These are phyloP conservation scores for Enteromius thamalakanensis DNA, from an alignment of 2,797 vertebrate species.

Conservation along the genomic window DNA sequence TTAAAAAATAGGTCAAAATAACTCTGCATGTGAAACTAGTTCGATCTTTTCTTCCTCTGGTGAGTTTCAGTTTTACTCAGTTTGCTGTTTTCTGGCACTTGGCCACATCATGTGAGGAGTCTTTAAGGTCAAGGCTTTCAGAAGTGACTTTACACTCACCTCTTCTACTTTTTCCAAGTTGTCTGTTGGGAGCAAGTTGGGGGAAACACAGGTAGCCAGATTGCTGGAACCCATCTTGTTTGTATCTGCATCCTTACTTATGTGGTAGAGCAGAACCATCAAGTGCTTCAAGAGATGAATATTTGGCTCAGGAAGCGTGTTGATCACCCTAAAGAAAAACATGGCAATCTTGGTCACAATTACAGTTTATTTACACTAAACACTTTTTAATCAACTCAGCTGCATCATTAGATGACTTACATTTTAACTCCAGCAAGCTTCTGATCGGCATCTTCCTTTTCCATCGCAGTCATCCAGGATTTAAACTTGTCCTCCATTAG, in stretches of 20 bases:
- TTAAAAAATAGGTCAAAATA: neutral
- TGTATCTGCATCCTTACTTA: conserved; percentile 72
- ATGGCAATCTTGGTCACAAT: conserved; percentile 25
- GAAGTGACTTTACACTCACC: conserved; percentile 64
- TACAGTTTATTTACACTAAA: neutral
- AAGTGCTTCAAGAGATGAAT: conserved; percentile 76
- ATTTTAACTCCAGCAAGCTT: conserved; percentile 76
- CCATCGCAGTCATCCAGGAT: conserved; percentile 81
- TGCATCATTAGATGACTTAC: conserved; percentile 70
- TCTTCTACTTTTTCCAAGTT: conserved; percentile 75
- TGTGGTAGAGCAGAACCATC: conserved; percentile 75
- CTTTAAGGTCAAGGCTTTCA: neutral
- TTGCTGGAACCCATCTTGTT: conserved; percentile 84
- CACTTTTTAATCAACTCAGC: neutral
- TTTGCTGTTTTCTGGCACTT: neutral
- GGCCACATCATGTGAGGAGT: conserved; percentile 23
- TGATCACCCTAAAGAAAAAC: conserved; percentile 73
- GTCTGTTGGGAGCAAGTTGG: conserved; percentile 74
- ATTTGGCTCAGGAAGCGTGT: conserved; percentile 77
- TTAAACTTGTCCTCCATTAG: conserved; percentile 76
- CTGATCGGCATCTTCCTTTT: conserved; percentile 69
- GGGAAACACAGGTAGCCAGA: conserved; percentile 83
- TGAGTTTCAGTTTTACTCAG: conserved; percentile 34
- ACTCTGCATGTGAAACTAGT: neutral
- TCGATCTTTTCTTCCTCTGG: conserved; percentile 5